Percentiles rank a stretch among this genome's conserved stretches.
phyloP scores from a whole-genome alignment of 2,888 invertebrate genomes.

The Epirrita christyi region DNA sequence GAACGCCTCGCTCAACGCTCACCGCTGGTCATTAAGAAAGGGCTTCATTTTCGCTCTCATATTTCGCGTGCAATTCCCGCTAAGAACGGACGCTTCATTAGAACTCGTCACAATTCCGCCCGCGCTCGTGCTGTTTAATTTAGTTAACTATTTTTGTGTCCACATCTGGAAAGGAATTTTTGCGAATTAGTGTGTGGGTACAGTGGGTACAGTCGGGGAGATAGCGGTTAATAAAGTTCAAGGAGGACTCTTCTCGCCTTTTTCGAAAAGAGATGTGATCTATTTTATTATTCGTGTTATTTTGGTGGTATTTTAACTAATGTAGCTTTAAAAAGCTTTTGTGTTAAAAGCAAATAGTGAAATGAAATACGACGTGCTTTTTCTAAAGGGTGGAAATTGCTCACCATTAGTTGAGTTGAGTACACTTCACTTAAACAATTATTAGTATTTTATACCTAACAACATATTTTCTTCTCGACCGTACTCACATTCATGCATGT shows the following conservation, averaged over 20 bases:
- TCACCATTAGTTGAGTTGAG: no score
- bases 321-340: no score
- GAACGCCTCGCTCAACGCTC: not conserved
- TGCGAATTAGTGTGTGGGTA: constrained; percentile 24
- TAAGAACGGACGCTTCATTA: constrained; percentile 60
- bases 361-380: no score
- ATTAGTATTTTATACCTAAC: not conserved
- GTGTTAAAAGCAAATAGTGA: no score
- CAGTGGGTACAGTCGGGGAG: constrained; percentile 10
- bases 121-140: constrained; percentile 65
- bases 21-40: not conserved
- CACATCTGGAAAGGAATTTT: constrained; percentile 36
- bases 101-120: constrained; percentile 58
- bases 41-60: constrained; percentile 37
- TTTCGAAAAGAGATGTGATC: no score
- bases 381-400: no score
- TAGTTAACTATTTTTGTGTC: constrained; percentile 75
- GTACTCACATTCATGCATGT: constrained; percentile 18
- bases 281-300: no score
- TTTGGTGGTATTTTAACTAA: no score
- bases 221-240: not conserved
- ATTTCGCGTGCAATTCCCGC: constrained; percentile 45
- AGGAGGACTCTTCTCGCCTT: no score
- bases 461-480: constrained; percentile 1
- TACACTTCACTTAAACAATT: no score